Conservation (phyloP, 2,113 vertebrate species). For the Lipophrys pholis region DNA sequence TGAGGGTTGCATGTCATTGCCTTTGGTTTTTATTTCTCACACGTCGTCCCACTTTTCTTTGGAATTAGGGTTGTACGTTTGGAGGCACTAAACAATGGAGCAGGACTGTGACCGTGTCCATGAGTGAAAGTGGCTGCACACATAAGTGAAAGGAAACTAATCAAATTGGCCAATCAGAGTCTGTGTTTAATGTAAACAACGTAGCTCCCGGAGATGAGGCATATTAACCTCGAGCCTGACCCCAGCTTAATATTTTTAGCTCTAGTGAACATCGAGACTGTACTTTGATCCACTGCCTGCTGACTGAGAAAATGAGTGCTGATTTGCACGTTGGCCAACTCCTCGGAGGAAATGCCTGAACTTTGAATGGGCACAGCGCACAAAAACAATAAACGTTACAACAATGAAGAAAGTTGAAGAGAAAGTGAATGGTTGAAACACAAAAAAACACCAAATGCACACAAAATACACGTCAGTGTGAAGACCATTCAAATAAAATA, state of each 20-base stretch:
- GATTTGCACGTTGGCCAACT: conserved; percentile 57
- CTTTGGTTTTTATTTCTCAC: too few relatives aligned
- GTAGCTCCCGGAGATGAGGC: conserved; percentile 34
- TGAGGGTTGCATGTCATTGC: too few relatives aligned
- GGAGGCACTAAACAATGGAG: too few relatives aligned
- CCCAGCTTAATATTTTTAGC: conserved; percentile 61
- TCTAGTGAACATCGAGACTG: not conserved
- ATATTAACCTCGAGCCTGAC: conserved; percentile 47
- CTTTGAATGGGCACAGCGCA: conserved; percentile 32
- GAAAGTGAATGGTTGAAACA: not conserved
- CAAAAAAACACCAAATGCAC: not conserved
- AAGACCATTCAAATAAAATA: not conserved
- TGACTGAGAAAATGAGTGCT: conserved; percentile 38
- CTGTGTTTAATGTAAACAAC: conserved; percentile 47
- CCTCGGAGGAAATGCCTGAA: conserved; percentile 65
- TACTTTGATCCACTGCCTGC: conserved; percentile 49
- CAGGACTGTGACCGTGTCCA: not conserved
- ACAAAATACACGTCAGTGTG: not conserved
- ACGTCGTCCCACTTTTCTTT: too few relatives aligned
- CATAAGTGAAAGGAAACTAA: conserved; percentile 24
- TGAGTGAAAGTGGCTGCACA: conserved; percentile 19
- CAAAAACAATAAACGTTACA: conserved; percentile 21
- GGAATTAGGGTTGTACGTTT: too few relatives aligned
- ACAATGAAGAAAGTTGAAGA: conserved; percentile 6
- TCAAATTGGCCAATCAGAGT: conserved; percentile 41